phyloP scores from a whole-genome alignment of 2,888 invertebrate species.

The Automeris io region DNA sequence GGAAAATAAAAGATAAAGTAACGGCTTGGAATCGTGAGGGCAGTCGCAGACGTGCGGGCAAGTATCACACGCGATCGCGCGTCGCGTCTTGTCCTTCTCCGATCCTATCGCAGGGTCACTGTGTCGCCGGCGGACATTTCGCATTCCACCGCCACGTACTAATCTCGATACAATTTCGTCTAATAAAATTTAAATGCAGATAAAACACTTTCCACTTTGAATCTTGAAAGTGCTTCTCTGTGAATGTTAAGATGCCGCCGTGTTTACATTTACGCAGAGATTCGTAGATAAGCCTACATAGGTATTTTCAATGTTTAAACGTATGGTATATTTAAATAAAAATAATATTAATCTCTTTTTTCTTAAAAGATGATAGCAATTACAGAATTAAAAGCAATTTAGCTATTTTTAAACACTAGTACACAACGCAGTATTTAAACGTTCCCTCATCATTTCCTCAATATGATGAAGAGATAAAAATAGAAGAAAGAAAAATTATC shows the following conservation, averaged over 20 bases:
- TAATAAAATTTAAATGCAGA: constrained; percentile 30
- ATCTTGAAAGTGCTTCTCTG: constrained; percentile 13
- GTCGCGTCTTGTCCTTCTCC: constrained; percentile 30
- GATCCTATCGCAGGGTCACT: constrained; percentile 52
- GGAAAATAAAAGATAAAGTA: constrained; percentile 34
- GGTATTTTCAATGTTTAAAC: not conserved
- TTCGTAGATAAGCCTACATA: not conserved
- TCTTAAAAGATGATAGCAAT: no score
- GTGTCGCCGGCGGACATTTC: constrained; percentile 50
- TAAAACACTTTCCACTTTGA: constrained; percentile 28
- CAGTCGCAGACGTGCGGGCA: constrained; percentile 44
- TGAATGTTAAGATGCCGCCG: constrained; percentile 24
- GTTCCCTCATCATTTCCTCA: no score
- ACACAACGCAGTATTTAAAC: no score
- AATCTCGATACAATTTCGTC: constrained; percentile 34
- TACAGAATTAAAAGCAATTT: no score
- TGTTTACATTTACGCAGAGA: constrained; percentile 6
- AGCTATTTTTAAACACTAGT: no score
- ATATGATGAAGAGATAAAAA: no score
- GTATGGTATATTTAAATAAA: not conserved
- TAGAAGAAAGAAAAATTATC: no score
- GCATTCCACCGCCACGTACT: constrained; percentile 36
- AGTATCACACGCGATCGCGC: constrained; percentile 60
- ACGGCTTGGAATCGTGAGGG: constrained; percentile 41
- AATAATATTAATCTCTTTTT: no score